phyloP scores from a whole-genome alignment of 2,797 vertebrate genomes.

The Peromyscus aztecus region DNA sequence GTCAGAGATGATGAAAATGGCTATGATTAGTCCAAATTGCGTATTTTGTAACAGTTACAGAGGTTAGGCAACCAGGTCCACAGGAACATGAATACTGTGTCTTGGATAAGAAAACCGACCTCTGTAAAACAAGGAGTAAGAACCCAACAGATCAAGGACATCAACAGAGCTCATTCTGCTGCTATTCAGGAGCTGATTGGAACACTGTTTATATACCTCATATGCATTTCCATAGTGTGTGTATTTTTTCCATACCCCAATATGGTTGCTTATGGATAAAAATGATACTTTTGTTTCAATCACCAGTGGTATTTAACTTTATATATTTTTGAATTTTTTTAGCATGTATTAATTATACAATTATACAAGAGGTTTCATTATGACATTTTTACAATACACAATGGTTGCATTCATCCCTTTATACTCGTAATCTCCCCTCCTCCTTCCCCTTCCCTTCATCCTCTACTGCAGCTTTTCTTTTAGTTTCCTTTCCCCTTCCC shows the following conservation, averaged over 20 bases:
- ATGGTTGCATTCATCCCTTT: not conserved
- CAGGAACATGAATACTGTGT: not conserved
- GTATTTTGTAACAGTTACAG: not conserved
- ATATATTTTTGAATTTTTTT: not conserved
- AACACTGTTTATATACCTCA: not conserved
- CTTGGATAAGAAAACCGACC: not conserved
- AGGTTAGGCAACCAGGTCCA: not conserved
- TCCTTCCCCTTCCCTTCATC: not conserved
- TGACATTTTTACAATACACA: not conserved
- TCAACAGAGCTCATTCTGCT: not conserved
- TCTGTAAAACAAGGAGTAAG: not conserved
- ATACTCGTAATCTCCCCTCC: not conserved
- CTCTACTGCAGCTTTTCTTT: not conserved
- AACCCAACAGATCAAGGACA: not conserved
- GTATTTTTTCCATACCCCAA: not conserved
- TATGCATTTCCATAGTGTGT: not conserved
- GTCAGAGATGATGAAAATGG: conserved; percentile 39
- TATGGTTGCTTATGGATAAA: not conserved
- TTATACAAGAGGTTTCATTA: not conserved
- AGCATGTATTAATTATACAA: not conserved
- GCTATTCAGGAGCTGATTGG: not conserved
- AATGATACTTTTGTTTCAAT: not conserved
- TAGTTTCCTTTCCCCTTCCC: not conserved
- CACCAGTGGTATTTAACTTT: not conserved
- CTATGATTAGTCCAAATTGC: not conserved